A percentile compares a stretch with the other conserved stretches of the same genome.
Evolutionary conservation across 2,797 vertebrate species (phyloP).

Genomic region (Pangasius djambal): DNA sequence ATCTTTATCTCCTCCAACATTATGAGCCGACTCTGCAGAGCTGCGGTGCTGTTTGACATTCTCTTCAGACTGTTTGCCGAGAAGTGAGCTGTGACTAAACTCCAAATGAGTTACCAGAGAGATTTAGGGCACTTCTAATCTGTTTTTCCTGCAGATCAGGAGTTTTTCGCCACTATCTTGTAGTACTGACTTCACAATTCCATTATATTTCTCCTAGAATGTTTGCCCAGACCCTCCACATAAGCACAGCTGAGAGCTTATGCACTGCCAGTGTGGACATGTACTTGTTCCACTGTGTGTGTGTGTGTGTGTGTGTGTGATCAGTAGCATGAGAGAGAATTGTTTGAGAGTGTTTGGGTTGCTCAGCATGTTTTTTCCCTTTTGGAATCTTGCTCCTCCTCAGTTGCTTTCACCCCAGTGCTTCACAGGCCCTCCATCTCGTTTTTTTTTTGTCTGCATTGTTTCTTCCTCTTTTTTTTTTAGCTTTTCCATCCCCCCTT

Average conservation of each 20-base stretch:
- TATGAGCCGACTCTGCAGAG: constrained; percentile 52
- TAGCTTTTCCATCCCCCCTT: not conserved
- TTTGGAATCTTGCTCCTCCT: constrained; percentile 46
- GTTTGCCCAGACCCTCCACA: constrained; percentile 74
- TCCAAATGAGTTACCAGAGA: constrained; percentile 71
- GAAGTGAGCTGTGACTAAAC: constrained; percentile 69
- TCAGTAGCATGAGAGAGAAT: constrained; percentile 42
- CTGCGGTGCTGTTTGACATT: constrained; percentile 68
- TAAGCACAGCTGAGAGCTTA: constrained; percentile 69
- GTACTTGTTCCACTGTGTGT: constrained; percentile 26
- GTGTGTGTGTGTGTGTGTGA: constrained; percentile 14
- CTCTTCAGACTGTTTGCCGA: constrained; percentile 72
- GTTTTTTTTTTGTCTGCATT: constrained; percentile 55
- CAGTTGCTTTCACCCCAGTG: constrained; percentile 35
- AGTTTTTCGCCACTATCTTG: constrained; percentile 63
- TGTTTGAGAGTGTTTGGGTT: constrained; percentile 44
- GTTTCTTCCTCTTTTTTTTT: constrained; percentile 45
- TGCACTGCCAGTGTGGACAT: constrained; percentile 43
- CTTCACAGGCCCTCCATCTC: constrained; percentile 46
- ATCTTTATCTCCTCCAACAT: constrained; percentile 56
- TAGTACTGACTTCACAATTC: constrained; percentile 61
- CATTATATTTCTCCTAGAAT: constrained; percentile 68
- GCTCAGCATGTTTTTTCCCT: constrained; percentile 40
- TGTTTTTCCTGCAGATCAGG: constrained; percentile 72
- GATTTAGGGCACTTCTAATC: constrained; percentile 72